A percentile compares a stretch with the other conserved stretches of the same genome.
Evolutionary conservation across 2,113 vertebrate species (phyloP).

Genomic region (Esox niger): DNA sequence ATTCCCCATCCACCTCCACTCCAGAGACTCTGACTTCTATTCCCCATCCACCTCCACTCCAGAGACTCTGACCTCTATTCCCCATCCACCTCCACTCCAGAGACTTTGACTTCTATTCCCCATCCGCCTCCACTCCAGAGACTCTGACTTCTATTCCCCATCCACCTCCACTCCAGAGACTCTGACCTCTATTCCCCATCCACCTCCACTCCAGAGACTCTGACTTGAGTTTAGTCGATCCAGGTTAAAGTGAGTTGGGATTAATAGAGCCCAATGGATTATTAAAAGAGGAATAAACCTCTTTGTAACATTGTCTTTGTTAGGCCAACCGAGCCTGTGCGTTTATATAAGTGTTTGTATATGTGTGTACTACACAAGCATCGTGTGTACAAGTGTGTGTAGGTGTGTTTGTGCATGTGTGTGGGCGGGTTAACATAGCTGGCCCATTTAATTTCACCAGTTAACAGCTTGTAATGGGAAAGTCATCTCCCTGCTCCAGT

Average conservation of each 20-base stretch:
- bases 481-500: neutral
- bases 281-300: neutral
- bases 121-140: neutral
- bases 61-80: no score
- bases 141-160: no score
- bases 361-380: no score
- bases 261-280: slow-evolving; percentile 17
- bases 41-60: no score
- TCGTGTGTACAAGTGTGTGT: no score
- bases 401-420: neutral
- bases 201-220: neutral
- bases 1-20: no score
- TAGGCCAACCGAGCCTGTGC: no score
- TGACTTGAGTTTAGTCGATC: neutral
- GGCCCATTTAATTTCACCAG: slow-evolving; percentile 15
- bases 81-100: no score
- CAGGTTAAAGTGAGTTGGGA: slow-evolving; percentile 4
- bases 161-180: neutral
- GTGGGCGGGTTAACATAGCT: slow-evolving; percentile 13
- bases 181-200: neutral
- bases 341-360: no score
- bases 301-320: slow-evolving; percentile 10
- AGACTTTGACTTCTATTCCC: no score
- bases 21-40: no score
- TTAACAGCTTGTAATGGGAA: slow-evolving; percentile 23